These are phyloP conservation scores for Cydia splendana DNA, from an alignment of 1,140 invertebrate species.

Conservation along the genomic window DNA sequence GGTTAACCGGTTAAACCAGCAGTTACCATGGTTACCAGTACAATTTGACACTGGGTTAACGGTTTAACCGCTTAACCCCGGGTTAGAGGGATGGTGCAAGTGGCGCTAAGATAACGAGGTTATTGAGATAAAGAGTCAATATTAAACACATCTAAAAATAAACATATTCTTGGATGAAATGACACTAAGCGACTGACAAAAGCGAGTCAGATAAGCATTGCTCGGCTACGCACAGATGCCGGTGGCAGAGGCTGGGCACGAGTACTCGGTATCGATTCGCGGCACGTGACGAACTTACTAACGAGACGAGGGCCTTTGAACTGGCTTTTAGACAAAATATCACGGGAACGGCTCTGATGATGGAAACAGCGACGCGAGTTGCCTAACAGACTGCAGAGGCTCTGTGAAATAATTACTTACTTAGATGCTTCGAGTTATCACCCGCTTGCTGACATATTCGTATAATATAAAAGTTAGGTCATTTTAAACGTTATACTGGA, in stretches of 20 bases:
- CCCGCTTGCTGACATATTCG: not conserved
- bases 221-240: conserved; percentile 13
- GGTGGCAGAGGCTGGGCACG: not conserved
- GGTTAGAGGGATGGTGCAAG: too few species aligned
- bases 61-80: too few species aligned
- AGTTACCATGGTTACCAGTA: too few species aligned
- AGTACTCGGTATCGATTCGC: conserved; percentile 9
- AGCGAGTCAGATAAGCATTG: not conserved
- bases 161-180: not conserved
- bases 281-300: conserved; percentile 5
- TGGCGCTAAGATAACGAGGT: too few species aligned
- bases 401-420: not conserved
- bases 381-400: not conserved
- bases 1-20: too few species aligned
- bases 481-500: too few species aligned
- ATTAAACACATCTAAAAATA: not conserved
- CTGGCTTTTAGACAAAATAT: conserved; percentile 10
- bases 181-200: not conserved
- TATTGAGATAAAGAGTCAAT: not conserved
- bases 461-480: too few species aligned
- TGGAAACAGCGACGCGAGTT: not conserved
- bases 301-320: not conserved
- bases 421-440: not conserved
- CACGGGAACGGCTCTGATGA: not conserved
- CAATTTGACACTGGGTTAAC: too few species aligned